Percentiles rank a stretch among this genome's conserved stretches.
phyloP scores from a whole-genome alignment of 2,888 invertebrate genomes.

The Parnassius glacialis region DNA sequence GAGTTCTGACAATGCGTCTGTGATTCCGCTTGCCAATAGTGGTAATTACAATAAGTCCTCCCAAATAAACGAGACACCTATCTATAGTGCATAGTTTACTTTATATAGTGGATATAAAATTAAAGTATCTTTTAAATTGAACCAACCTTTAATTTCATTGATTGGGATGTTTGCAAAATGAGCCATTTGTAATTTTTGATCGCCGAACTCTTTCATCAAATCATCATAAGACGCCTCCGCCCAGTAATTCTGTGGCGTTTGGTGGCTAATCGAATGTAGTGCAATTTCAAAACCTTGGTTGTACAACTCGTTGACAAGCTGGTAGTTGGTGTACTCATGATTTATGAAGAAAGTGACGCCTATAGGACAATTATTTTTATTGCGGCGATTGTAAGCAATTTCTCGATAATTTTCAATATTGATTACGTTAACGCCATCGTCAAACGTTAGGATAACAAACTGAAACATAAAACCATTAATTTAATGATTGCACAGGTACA shows the following conservation, averaged over 20 bases:
- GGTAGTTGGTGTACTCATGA: slow-evolving; percentile 87
- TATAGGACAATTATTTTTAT: slow-evolving; percentile 83
- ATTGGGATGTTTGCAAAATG: slow-evolving; percentile 77
- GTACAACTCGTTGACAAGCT: slow-evolving; percentile 80
- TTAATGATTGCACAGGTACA: background rate
- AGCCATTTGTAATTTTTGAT: slow-evolving; percentile 74
- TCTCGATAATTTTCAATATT: slow-evolving; percentile 79
- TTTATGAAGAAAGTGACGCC: slow-evolving; percentile 85
- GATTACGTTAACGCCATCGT: slow-evolving; percentile 81
- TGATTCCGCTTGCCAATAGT: too few relatives aligned
- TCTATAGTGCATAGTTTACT: too few relatives aligned
- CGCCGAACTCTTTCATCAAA: slow-evolving; percentile 80
- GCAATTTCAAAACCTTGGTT: slow-evolving; percentile 83
- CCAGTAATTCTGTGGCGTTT: slow-evolving; percentile 80
- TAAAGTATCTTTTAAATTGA: background rate
- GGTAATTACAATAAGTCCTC: too few relatives aligned
- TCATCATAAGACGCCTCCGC: slow-evolving; percentile 67
- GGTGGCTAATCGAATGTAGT: slow-evolving; percentile 84
- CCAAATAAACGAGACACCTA: too few relatives aligned
- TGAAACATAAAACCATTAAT: slow-evolving; percentile 40
- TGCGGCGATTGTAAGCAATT: slow-evolving; percentile 71
- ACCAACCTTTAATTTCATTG: slow-evolving; percentile 54
- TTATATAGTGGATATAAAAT: too few relatives aligned
- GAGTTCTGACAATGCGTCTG: too few relatives aligned
- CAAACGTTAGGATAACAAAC: slow-evolving; percentile 85